These are phyloP conservation scores for Parasteatoda lunata DNA, from an alignment of 2,888 invertebrate species.

Conservation along the genomic window DNA sequence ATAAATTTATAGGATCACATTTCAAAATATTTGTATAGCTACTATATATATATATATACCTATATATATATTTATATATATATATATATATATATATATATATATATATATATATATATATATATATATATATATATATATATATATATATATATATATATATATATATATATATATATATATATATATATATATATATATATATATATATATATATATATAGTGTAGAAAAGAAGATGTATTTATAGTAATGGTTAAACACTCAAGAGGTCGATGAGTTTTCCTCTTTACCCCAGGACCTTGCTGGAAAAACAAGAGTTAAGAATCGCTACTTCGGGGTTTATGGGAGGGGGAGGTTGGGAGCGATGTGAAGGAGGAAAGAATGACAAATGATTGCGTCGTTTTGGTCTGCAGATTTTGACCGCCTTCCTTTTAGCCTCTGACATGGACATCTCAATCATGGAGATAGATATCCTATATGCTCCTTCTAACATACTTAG, in stretches of 20 bases:
- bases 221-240: no score
- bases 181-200: no score
- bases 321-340: slow-evolving; percentile 24
- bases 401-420: slow-evolving; percentile 29
- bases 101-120: no score
- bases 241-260: neutral
- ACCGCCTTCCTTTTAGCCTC: slow-evolving; percentile 62
- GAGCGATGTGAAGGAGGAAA: neutral
- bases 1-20: no score
- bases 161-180: no score
- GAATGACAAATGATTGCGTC: slow-evolving; percentile 56
- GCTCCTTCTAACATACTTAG: slow-evolving; percentile 3
- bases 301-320: slow-evolving; percentile 38
- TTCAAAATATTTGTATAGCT: no score
- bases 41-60: no score
- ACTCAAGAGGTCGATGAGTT: neutral
- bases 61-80: no score
- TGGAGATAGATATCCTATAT: slow-evolving; percentile 32
- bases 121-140: no score
- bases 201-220: no score
- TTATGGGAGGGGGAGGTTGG: neutral
- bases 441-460: slow-evolving; percentile 56
- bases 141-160: no score
- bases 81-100: no score
- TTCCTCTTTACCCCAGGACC: neutral